Evolutionary conservation across 2,797 vertebrate genomes (phyloP).

Genomic region (Silurus lanzhouensis): DNA sequence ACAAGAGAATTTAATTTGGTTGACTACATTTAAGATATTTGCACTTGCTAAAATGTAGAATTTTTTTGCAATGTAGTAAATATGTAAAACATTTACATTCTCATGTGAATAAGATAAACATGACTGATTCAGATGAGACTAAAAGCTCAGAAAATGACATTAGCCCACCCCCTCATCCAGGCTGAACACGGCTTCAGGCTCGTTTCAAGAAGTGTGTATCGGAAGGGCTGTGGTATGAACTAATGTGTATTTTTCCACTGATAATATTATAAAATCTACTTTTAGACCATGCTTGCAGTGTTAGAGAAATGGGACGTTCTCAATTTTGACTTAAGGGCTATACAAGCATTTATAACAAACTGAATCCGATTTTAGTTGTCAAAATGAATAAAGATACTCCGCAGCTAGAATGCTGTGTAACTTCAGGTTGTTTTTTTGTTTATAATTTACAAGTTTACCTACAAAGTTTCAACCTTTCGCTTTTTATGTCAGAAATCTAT

Average conservation of each 20-base stretch:
- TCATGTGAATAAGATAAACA: too few relatives aligned
- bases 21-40: too few relatives aligned
- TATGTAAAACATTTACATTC: too few relatives aligned
- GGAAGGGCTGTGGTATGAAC: neutral
- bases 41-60: too few relatives aligned
- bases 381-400: neutral
- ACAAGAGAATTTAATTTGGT: too few relatives aligned
- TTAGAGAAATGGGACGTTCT: neutral
- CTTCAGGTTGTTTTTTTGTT: neutral
- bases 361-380: too few relatives aligned
- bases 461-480: neutral
- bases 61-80: too few relatives aligned
- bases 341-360: neutral
- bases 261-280: neutral
- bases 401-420: neutral
- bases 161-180: neutral
- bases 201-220: neutral
- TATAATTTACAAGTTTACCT: neutral
- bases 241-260: neutral
- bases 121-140: neutral
- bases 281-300: neutral
- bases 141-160: neutral
- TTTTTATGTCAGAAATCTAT: neutral
- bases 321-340: neutral
- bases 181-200: neutral